Evolutionary conservation across 1,140 invertebrate genomes (phyloP).

Genomic region (Oryctes rhinoceros): DNA sequence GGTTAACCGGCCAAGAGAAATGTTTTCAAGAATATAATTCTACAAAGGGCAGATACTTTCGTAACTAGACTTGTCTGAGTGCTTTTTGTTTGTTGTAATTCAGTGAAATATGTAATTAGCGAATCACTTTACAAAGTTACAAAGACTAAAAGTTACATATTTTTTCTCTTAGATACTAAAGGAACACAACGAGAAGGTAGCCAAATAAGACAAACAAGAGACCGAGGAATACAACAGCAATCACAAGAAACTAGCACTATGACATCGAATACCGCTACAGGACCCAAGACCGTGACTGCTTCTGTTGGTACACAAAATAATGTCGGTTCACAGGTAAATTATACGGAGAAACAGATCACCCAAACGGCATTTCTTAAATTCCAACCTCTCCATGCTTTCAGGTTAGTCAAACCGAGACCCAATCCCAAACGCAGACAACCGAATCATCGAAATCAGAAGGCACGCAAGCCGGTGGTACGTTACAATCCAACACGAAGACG

Average conservation of each 20-base stretch:
- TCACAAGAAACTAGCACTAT: slow-evolving; percentile 72
- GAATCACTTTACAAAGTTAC: background rate
- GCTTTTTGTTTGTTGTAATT: no score
- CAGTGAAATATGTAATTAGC: no score
- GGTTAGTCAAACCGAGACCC: slow-evolving; percentile 56
- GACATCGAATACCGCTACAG: slow-evolving; percentile 67
- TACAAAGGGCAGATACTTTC: no score
- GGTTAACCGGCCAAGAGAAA: no score
- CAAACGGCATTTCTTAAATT: background rate
- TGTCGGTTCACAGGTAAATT: slow-evolving; percentile 55
- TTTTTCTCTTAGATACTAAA: slow-evolving; percentile 52
- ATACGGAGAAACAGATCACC: slow-evolving; percentile 20
- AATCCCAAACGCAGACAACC: slow-evolving; percentile 62
- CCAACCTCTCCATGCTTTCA: slow-evolving; percentile 11
- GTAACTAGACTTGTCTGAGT: no score
- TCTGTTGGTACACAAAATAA: slow-evolving; percentile 69
- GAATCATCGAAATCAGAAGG: slow-evolving; percentile 78
- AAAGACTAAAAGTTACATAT: no score
- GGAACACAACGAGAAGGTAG: slow-evolving; percentile 56
- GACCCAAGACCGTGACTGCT: slow-evolving; percentile 69
- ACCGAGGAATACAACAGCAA: slow-evolving; percentile 66
- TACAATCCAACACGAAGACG: slow-evolving; percentile 66
- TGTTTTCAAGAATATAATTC: no score
- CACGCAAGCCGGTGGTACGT: slow-evolving; percentile 79
- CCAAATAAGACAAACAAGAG: slow-evolving; percentile 59